Conservation (phyloP, 2,113 vertebrate genomes). For the Rhadina sibilatrix region DNA sequence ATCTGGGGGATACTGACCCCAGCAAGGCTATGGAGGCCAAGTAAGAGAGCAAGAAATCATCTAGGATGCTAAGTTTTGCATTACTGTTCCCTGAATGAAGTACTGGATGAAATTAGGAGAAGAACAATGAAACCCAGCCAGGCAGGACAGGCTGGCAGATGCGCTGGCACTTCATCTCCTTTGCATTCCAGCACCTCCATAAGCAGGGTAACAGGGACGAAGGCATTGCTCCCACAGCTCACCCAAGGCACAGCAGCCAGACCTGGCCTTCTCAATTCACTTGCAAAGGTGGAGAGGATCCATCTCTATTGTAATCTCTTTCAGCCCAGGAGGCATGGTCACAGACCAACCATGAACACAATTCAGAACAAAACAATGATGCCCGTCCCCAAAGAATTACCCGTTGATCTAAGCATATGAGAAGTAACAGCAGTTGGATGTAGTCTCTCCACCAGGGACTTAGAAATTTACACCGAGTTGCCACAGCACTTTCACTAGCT, state of each 20-base stretch:
- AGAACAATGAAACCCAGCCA: neutral
- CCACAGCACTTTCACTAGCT: neutral
- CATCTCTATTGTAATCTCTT: neutral
- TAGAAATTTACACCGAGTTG: neutral
- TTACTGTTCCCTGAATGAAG: neutral
- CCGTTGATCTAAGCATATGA: neutral
- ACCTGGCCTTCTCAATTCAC: neutral
- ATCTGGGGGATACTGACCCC: neutral
- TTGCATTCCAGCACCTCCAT: neutral
- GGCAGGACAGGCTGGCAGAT: neutral
- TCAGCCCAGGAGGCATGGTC: neutral
- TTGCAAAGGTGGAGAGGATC: neutral
- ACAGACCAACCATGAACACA: neutral
- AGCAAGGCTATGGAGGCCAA: rapidly evolving
- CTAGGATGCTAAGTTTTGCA: neutral
- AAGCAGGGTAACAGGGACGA: neutral
- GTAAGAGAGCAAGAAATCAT: neutral
- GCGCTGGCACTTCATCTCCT: neutral
- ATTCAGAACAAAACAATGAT: neutral
- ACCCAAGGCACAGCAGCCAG: neutral
- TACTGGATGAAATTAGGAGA: neutral
- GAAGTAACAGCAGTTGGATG: neutral
- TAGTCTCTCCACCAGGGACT: neutral
- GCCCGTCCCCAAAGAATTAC: neutral
- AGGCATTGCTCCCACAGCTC: neutral